phyloP scores from a whole-genome alignment of 2,113 vertebrate genomes.

The Brienomyrus brachyistius region DNA sequence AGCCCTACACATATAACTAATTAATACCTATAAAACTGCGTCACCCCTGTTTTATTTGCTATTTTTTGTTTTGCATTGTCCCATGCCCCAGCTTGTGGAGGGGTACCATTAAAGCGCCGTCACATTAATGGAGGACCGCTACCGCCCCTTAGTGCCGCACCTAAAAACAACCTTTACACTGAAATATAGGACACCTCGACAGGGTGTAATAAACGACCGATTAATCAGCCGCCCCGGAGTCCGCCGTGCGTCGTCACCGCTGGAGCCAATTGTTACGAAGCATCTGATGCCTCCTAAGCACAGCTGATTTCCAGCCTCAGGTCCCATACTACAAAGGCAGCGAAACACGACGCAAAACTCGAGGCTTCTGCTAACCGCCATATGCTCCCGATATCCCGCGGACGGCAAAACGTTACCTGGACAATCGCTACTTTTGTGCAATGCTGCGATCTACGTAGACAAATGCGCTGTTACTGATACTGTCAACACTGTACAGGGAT shows the following conservation, averaged over 20 bases:
- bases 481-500: constrained; percentile 3
- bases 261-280: background rate
- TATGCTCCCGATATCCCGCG: background rate
- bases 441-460: background rate
- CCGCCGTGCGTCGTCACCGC: background rate
- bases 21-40: background rate
- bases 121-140: background rate
- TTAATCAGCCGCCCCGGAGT: background rate
- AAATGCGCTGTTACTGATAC: background rate
- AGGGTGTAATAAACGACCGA: background rate
- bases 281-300: background rate
- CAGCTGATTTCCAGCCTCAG: background rate
- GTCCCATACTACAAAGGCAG: background rate
- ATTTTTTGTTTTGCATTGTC: background rate
- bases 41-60: background rate
- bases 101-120: background rate
- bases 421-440: background rate
- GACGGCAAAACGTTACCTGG: background rate
- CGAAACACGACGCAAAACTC: background rate
- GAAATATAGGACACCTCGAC: background rate
- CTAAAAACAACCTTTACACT: background rate
- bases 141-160: background rate
- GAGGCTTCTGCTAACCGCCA: background rate
- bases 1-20: background rate
- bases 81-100: background rate